Conservation (phyloP, 2,888 invertebrate species). For the Xanthorhoe spadicearia region DNA sequence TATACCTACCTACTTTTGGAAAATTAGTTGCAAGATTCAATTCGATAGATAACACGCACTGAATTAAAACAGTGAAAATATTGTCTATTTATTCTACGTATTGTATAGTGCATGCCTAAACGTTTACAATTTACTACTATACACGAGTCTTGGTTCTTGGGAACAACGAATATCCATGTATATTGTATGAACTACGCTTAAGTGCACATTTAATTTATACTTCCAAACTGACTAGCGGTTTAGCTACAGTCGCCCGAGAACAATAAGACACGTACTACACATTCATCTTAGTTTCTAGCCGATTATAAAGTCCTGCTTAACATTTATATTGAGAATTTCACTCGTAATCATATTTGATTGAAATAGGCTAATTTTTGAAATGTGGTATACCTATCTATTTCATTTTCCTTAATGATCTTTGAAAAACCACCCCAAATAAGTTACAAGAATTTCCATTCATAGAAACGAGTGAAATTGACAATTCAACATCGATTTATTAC, state of each 20-base stretch:
- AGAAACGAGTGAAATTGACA: conserved; percentile 50
- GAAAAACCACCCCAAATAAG: background rate
- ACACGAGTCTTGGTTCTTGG: background rate
- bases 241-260: conserved; percentile 66
- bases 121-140: background rate
- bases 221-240: conserved; percentile 29
- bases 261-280: conserved; percentile 56
- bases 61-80: background rate
- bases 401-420: background rate
- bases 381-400: background rate
- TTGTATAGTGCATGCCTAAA: background rate
- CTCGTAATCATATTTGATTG: conserved; percentile 28
- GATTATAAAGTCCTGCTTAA: conserved; percentile 44
- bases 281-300: conserved; percentile 55
- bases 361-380: background rate
- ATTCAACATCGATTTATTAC: conserved; percentile 54
- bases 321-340: conserved; percentile 53
- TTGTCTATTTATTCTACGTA: background rate
- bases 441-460: background rate
- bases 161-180: conserved; percentile 1
- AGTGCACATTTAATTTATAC: conserved; percentile 9
- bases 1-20: background rate
- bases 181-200: conserved; percentile 1
- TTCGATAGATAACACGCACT: conserved; percentile 2
- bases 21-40: background rate